Evolutionary conservation across 2,797 vertebrate species (phyloP), one percentile per base, ranked within the genome.

Genomic region (Pangasius djambal): DNA sequence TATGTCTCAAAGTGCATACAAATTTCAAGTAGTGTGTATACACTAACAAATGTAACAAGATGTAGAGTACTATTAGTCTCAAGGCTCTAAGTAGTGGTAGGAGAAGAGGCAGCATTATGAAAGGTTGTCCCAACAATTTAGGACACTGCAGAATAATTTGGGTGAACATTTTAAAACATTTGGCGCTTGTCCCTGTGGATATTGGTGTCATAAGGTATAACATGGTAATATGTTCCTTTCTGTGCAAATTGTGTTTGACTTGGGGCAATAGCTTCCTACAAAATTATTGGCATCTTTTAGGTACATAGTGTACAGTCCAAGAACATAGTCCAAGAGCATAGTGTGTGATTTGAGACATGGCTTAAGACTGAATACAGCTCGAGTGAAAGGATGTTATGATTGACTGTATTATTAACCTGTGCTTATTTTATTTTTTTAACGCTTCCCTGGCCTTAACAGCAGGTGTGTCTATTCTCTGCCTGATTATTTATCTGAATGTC

Each of bases 401-500:
- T 34, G 63, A 91, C 89, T 44, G 44, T 7, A 44, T 44, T 44
- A 44, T 44, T 85, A 88, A 89, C 61, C 31, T 89, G 44, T 91
- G 69, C 63, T 57, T 88, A 57, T 88, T 87, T 89, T 28, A 63
- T 61, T 92, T 87, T 87, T 88, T 93, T 67, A 89, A 90, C 89
- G 95, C 96, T 95, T 93, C 95, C 75, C 90, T 93, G 91, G 96
- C 95, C 95, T 92, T 94, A 93, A 95, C 94, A 97, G 96, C 96
- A 96, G 96, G 96, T 97, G 92, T 95, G 96, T 96, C 55, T 31
- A 31, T 92, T 65, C 86, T 92, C 89, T 90, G 25, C 55, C 37
- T 72, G 72, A 40, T 34, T 74, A 79, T 57, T 34, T 65, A 15
- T 31, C 57, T 15, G 63, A 40, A 28, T 20, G 72, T 48, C 34